Evolutionary conservation across 2,888 invertebrate species (phyloP), one percentile per base, ranked within the genome.

Genomic region (Scaptomyza flava): DNA sequence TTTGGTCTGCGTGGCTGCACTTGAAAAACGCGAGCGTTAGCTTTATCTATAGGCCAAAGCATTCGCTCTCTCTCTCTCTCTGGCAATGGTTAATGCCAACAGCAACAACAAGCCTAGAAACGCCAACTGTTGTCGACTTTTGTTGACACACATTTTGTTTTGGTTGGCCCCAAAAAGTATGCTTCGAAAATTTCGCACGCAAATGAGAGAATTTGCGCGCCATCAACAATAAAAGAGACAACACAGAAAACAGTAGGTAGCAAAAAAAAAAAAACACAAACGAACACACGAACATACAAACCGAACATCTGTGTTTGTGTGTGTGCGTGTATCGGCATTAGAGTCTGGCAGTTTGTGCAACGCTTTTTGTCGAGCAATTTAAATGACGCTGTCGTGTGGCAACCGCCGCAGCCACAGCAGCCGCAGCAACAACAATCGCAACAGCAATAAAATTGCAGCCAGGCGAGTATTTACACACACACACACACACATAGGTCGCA

Each of bases 141-240:
- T 81, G 87, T 82, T 87, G 88, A 72, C 82, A 87, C 64, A 82
- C 71, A 82, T 82, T 87, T 78, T 63, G 69, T 72, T 76, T 68
- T 58, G 76, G 79, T 57, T 57, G 48, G 62, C 60, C 64, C 82
- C 68, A 68, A 85, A 85, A 77, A 75, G 85, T 79, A 77, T 73
- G 79, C 82, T 70, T 70, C 68, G 60, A 73, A 73, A 77, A 74
- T 77, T 72, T 48, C 76, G 66, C 62, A 74, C 67, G 67, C 85
- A 87, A 87, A 87, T 85, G 74, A 85, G 85, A 73, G 67, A 79
- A 85, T 87, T 85, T 73, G 79, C 68, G 68, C 74, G 64, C 72
- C 85, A 87, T 76, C 71, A 83, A 65, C 68, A 67, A 64, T 42
- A 69, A 68, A 77, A 68, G 62, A 52, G 61, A 52, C 58, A 17